Evolutionary conservation across 2,113 vertebrate genomes (phyloP).

Genomic region (Corythoichthys intestinalis): DNA sequence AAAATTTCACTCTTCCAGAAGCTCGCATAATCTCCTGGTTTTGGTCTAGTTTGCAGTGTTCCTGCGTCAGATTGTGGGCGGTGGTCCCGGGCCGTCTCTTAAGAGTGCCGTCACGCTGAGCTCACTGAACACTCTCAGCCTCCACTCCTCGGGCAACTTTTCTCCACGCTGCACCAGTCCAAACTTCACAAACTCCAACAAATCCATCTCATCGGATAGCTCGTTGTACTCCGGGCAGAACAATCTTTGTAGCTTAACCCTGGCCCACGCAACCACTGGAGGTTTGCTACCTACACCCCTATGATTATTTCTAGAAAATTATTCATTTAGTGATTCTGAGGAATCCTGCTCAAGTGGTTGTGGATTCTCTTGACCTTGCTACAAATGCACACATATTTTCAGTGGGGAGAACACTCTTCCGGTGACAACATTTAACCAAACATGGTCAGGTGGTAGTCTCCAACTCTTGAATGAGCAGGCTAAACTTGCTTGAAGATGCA

Average conservation of each 20-base stretch:
- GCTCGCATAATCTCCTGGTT: not conserved
- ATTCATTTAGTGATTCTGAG: conserved; percentile 71
- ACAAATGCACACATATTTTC: conserved; percentile 74
- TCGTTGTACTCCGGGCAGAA: conserved; percentile 86
- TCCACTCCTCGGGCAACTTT: conserved; percentile 89
- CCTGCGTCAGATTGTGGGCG: conserved; percentile 63
- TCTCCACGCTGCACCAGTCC: conserved; percentile 85
- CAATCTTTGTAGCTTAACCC: conserved; percentile 82
- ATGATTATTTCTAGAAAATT: conserved; percentile 82
- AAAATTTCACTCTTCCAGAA: not conserved
- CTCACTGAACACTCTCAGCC: conserved; percentile 85
- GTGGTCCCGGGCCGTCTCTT: conserved; percentile 71
- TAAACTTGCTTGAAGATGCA: conserved; percentile 40
- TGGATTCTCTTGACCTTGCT: conserved; percentile 66
- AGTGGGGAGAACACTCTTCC: conserved; percentile 44
- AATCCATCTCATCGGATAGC: conserved; percentile 87
- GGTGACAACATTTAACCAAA: conserved; percentile 64
- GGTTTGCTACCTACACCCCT: conserved; percentile 88
- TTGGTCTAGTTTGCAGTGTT: conserved; percentile 42
- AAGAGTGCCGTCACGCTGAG: conserved; percentile 76
- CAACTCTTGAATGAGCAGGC: conserved; percentile 35
- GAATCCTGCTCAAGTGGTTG: conserved; percentile 58
- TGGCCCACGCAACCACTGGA: conserved; percentile 89
- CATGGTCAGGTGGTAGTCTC: conserved; percentile 72
- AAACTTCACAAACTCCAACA: conserved; percentile 86